Evolutionary conservation across 2,888 invertebrate genomes (phyloP), one percentile per base, ranked within the genome.

Genomic region (Drosophila greeni): DNA sequence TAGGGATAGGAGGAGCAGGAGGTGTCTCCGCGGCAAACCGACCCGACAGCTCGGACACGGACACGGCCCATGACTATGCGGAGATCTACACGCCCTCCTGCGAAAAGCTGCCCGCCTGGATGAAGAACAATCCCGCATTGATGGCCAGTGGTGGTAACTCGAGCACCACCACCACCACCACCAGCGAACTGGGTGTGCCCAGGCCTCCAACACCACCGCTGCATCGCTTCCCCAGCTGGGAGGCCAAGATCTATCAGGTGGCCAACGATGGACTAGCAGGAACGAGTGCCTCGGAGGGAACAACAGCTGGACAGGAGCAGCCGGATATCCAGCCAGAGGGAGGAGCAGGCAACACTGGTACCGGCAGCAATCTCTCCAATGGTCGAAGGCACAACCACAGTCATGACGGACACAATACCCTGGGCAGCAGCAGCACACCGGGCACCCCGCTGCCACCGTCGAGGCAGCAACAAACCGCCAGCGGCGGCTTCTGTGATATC

Each of bases 161-260:
- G 14, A 91, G 91, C 1, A 91, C 58, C 86, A 91, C 51, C 86
- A 91, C 55, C 58, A 87, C 87, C 2, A 87, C 87, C 8, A 87
- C 86, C 66, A 87, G 86, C 40, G 85, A 87, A 18, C 49, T 87
- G 59, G 87, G 82, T 9, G 85, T 86, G 14, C 90, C 91, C 3
- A 90, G 92, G 71, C 95, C 97, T 0, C 97, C 97, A 14, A 97
- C 97, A 0, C 97, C 97, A 24, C 97, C 97, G 0, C 88, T 97
- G 56, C 97, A 97, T 87, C 91, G 97, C 85, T 95, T 95, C 87
- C 96, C 96, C 5, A 95, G 95, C 82, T 97, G 97, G 97, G 97
- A 97, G 89, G 97, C 96, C n/a, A 93, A 97, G 87, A 97, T 97
- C 83, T 97, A 97, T 88, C 96, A 97, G 91, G 95, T 96, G 55